These are phyloP conservation scores for Daktulosphaira vitifoliae DNA, from an alignment of 1,140 invertebrate genomes.

Conservation along the genomic window DNA sequence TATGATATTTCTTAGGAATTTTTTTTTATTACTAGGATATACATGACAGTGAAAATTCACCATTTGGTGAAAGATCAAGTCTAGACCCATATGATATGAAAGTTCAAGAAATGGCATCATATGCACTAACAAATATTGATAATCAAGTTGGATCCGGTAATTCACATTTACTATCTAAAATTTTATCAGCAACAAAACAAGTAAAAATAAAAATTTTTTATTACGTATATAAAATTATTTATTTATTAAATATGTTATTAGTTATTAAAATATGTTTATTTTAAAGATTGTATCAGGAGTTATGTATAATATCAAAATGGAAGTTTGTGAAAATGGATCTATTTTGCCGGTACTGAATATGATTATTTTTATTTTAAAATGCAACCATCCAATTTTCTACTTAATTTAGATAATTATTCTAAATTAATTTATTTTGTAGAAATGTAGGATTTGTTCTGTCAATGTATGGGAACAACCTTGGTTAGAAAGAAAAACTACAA, in stretches of 20 bases:
- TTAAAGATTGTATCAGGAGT: conserved; percentile 17
- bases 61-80: neutral
- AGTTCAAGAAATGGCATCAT: conserved; percentile 15
- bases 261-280: neutral
- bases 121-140: neutral
- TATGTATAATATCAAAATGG: conserved; percentile 11
- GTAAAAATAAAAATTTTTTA: neutral
- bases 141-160: conserved; percentile 2
- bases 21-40: neutral
- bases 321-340: conserved; percentile 17
- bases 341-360: too few species aligned
- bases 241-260: neutral
- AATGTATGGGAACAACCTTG: conserved; percentile 24
- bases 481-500: neutral
- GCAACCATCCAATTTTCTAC: too few species aligned
- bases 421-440: neutral
- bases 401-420: neutral
- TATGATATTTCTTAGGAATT: too few species aligned
- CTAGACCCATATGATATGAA: neutral
- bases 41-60: conserved; percentile 4
- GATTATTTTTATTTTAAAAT: too few species aligned
- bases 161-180: conserved; percentile 18
- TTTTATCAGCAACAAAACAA: conserved; percentile 13
- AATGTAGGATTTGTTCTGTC: conserved; percentile 11
- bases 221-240: too few species aligned